phyloP scores from a whole-genome alignment of 2,797 vertebrate genomes.

The Tragopan temminckii region DNA sequence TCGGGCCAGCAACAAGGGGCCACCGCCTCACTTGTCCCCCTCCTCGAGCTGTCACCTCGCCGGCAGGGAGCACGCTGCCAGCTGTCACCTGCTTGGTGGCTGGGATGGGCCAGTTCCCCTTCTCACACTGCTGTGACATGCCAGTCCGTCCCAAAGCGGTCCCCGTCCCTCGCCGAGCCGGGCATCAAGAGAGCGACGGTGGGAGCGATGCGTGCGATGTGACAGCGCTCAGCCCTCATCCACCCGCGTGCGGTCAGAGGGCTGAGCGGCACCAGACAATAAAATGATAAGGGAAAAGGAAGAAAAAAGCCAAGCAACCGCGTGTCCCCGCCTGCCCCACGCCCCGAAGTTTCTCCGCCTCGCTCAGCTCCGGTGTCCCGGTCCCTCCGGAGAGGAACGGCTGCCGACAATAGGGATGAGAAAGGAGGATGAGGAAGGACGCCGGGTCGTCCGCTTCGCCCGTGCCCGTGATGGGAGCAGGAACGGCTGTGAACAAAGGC shows the following conservation, averaged over 20 bases:
- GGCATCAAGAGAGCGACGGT: not conserved
- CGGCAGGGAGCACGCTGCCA: not conserved
- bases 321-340: not conserved
- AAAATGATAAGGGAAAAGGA: not conserved
- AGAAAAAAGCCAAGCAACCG: not conserved
- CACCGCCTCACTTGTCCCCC: not conserved
- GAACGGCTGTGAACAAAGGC: conserved; percentile 40
- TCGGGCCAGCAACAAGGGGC: not conserved
- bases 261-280: not conserved
- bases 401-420: not conserved
- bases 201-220: not conserved
- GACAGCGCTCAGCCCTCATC: not conserved
- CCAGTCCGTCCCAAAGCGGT: not conserved
- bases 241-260: not conserved
- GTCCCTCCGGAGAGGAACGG: not conserved
- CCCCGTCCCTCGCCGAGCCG: not conserved
- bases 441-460: not conserved
- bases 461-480: not conserved
- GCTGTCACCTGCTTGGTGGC: not conserved
- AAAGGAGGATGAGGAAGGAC: not conserved
- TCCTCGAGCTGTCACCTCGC: not conserved
- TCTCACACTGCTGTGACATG: not conserved
- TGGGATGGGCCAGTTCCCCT: not conserved
- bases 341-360: conserved; percentile 7
- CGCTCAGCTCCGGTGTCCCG: not conserved